Percentiles rank a stretch among this genome's conserved stretches.
Conservation (phyloP, 2,797 vertebrate species). For the Hyperoplus immaculatus region DNA sequence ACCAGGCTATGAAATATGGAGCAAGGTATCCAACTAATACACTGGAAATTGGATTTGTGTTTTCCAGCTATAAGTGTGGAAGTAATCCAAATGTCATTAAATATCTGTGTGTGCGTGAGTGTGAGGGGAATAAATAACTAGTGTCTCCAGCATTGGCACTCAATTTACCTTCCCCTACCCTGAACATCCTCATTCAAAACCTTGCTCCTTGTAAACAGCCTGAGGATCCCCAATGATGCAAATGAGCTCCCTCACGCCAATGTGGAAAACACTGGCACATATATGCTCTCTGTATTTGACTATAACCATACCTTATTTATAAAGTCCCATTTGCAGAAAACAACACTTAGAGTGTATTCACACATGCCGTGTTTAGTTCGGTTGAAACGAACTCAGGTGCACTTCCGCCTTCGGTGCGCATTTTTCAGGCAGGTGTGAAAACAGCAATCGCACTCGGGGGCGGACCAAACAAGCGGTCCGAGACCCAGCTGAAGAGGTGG, state of each 20-base stretch:
- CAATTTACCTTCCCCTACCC: constrained; percentile 17
- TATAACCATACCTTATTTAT: constrained; percentile 28
- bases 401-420: no score
- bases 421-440: no score
- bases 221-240: constrained; percentile 40
- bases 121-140: constrained; percentile 25
- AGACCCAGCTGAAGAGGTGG: no score
- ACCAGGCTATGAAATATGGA: constrained; percentile 58
- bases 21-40: constrained; percentile 55
- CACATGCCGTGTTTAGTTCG: no score
- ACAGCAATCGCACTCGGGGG: no score
- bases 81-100: constrained; percentile 60
- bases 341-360: no score
- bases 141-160: constrained; percentile 1
- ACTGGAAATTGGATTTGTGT: constrained; percentile 43
- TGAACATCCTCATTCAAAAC: constrained; percentile 26
- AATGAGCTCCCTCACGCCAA: constrained; percentile 24
- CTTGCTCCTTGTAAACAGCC: constrained; percentile 40
- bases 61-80: constrained; percentile 42
- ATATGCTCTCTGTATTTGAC: constrained; percentile 23
- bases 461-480: no score
- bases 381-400: no score
- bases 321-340: constrained; percentile 26
- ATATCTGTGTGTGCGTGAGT: constrained; percentile 32
- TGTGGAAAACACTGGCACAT: constrained; percentile 11